Evolutionary conservation across 2,797 vertebrate species (phyloP), one percentile per base, ranked within the genome.

Genomic region (Nannoperca obscura): DNA sequence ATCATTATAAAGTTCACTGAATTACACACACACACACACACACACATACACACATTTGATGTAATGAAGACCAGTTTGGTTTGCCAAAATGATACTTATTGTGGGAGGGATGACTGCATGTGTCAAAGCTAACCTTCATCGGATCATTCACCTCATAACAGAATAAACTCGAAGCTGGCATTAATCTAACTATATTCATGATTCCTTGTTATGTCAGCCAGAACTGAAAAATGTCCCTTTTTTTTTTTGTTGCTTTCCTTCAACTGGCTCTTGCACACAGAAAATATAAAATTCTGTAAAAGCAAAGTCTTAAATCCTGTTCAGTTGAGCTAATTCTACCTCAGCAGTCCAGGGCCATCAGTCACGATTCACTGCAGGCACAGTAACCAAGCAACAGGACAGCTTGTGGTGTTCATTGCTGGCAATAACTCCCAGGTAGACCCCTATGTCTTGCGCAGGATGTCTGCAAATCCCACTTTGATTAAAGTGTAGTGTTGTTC

Each of bases 341-440:
- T 68, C 42, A 62, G 80, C 77, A 85, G 74, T 70, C 78, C 80
- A 76, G 76, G 85, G 79, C 84, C 86, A 82, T 52, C 76, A 69
- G 77, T 86, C 81, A 86, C 55, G 64, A 85, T 82, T 83, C 75
- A 86, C 80, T 84, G 82, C 83, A 84, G 85, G 74, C 80, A 83
- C 82, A 72, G 92, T 93, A 92, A 85, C 93, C 76, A 91, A 81
- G 92, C 92, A 93, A 93, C 91, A 69, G 76, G 63, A 59, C 67
- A 68, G n/a, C 44, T 38, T 14, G 55, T 72, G 73, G 59, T 75
- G 82, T 66, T 84, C 79, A 20, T 70, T 59, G 68, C 75, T 77
- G 53, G 89, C 76, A 81, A 80, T 81, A 88, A 84, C 83, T 81
- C 69, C 22, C 73, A 76, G 71, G 78, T 86, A 90, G 80, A 79